Conservation (phyloP, 2,888 invertebrate genomes). For the Meteorus colon region DNA sequence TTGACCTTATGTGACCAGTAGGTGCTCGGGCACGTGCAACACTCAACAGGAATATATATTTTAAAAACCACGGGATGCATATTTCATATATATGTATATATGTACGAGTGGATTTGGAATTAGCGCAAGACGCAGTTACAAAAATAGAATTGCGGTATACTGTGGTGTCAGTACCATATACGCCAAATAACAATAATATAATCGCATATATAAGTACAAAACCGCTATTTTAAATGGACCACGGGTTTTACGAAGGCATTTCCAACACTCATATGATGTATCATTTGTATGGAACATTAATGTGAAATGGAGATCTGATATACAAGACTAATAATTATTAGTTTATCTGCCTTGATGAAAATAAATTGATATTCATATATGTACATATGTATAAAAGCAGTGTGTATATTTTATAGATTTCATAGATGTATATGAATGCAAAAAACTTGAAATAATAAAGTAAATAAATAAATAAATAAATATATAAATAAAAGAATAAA, state of each 20-base stretch:
- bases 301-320: no score
- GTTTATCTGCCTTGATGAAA: no score
- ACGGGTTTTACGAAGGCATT: no score
- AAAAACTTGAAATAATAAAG: constrained; percentile 1
- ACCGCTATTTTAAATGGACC: no score
- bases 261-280: no score
- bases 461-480: constrained; percentile 30
- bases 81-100: background rate
- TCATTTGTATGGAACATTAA: no score
- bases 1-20: constrained; percentile 45
- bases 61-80: constrained; percentile 35
- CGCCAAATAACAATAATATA: no score
- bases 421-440: background rate
- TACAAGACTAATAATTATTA: no score
- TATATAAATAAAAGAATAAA: no score
- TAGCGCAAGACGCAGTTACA: background rate
- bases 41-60: constrained; percentile 45
- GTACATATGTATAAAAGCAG: background rate
- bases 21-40: constrained; percentile 38
- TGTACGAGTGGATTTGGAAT: background rate
- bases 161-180: no score
- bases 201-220: no score
- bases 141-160: background rate
- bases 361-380: background rate
- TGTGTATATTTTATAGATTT: background rate